Percentiles rank a stretch among this genome's conserved stretches.
These are phyloP conservation scores for Paratilapia polleni DNA, from an alignment of 2,113 vertebrate genomes.

Conservation along the genomic window DNA sequence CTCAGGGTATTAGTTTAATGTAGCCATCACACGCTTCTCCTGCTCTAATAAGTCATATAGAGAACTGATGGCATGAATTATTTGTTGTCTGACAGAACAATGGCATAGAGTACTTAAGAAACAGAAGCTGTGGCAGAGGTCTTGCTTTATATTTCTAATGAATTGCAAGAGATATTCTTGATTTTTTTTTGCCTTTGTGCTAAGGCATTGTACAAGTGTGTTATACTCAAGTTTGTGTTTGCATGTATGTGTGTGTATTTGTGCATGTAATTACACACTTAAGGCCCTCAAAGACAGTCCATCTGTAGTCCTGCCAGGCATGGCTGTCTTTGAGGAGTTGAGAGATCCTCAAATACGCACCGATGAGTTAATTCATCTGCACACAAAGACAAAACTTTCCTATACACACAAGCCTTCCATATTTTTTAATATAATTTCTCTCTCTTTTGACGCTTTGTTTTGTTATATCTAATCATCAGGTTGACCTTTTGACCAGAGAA, in stretches of 20 bases:
- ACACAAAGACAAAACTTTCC: background rate
- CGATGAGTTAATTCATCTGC: background rate
- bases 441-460: background rate
- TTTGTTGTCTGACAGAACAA: background rate
- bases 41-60: background rate
- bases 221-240: background rate
- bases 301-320: conserved; percentile 53
- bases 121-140: background rate
- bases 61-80: conserved; percentile 3
- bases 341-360: conserved; percentile 11
- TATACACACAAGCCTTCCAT: background rate
- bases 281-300: conserved; percentile 33
- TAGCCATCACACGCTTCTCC: background rate
- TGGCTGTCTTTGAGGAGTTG: conserved; percentile 20
- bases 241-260: background rate
- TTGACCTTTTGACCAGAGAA: background rate
- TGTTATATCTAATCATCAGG: background rate
- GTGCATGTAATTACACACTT: conserved; percentile 2
- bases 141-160: background rate
- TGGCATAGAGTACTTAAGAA: background rate
- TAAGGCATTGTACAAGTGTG: background rate
- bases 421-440: background rate
- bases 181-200: background rate
- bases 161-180: background rate
- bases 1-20: background rate